A percentile compares a stretch with the other conserved stretches of the same genome.
phyloP scores from a whole-genome alignment of 2,113 vertebrate genomes.

The Caracal caracal region DNA sequence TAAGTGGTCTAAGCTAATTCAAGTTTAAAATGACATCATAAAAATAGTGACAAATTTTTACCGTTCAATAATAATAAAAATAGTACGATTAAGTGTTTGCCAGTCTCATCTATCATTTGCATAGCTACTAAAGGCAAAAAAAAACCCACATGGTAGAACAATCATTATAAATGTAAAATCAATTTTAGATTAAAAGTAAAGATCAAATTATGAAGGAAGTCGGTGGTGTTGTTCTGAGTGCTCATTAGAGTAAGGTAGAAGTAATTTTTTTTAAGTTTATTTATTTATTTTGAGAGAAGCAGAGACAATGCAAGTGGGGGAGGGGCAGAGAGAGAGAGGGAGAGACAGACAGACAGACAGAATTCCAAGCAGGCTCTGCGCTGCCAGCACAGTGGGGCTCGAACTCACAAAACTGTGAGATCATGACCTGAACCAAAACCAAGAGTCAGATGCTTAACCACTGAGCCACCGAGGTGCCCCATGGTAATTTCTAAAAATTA shows the following conservation, averaged over 20 bases:
- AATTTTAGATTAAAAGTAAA: conserved; percentile 61
- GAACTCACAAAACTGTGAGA: too few species aligned
- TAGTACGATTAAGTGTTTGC: conserved; percentile 24
- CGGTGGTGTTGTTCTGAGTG: neutral
- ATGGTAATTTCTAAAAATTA: conserved; percentile 46
- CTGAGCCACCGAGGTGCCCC: too few species aligned
- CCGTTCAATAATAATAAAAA: conserved; percentile 39
- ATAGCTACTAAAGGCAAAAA: neutral
- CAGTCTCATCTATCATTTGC: conserved; percentile 34
- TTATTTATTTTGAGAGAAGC: too few species aligned
- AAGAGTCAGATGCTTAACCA: too few species aligned
- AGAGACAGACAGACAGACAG: too few species aligned
- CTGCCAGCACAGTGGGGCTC: too few species aligned
- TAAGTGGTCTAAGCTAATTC: conserved; percentile 56
- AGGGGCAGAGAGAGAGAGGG: too few species aligned
- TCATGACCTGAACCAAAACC: too few species aligned
- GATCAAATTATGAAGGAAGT: conserved; percentile 46
- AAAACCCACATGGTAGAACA: neutral
- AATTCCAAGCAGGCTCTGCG: too few species aligned
- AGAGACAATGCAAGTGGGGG: too few species aligned
- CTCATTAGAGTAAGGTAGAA: conserved; percentile 13
- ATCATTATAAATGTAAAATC: conserved; percentile 52
- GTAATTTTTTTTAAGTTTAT: neutral
- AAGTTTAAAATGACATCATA: conserved; percentile 71
- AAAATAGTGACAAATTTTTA: conserved; percentile 58